Base-by-base conservation (phyloP, 2,113 vertebrate genomes). In the Rhinichthys klamathensis region DNA sequence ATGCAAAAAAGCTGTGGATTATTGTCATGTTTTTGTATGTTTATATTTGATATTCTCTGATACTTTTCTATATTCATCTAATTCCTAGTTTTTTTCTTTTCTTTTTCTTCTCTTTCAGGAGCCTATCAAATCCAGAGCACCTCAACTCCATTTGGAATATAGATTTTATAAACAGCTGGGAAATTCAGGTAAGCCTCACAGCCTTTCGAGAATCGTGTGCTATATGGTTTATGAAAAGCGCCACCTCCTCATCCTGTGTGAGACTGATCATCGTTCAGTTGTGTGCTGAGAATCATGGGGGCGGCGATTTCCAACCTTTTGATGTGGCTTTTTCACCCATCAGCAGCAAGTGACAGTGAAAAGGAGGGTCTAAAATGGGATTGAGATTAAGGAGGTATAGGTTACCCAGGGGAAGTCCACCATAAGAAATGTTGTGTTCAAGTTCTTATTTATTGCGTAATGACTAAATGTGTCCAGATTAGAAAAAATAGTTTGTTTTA, bases 91-190 rank as follows among this genome's bases (percentile, higher is more conserved):
- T 51, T n/a, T n/a, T n/a, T n/a, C n/a, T 85, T 86, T 23, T 41
- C 74, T 74, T 65, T 80, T 73, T 82, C 25, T 87, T 90, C 12
- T 86, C 61, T 92, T 92, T 73, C 65, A 99, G 98, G 98, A 99
- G 94, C 98, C 98, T 83, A 98, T 99, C 87, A 99, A 99, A 91
- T 99, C 98, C 75, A 95, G 98, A 87, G 98, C 98, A 3, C 98
- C 98, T 0, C 98, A 99, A 92, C 96, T 99, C 85, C 98, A 99
- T 92, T 94, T 99, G 94, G 98, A 99, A 89, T 99, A 99, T 90
- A 96, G 98, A 80, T 99, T 98, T 95, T 99, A 99, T 95, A 99
- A 99, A 92, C 98, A 99, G 95, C 96, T 99, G 80, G 97, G 97
- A 92, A 96, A 95, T 89, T 95, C 98, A 96, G 98, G 98, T 99